A percentile compares a stretch with the other conserved stretches of the same genome.
These are phyloP conservation scores for Aphidoletes aphidimyza DNA, from an alignment of 2,888 invertebrate species.

Conservation along the genomic window DNA sequence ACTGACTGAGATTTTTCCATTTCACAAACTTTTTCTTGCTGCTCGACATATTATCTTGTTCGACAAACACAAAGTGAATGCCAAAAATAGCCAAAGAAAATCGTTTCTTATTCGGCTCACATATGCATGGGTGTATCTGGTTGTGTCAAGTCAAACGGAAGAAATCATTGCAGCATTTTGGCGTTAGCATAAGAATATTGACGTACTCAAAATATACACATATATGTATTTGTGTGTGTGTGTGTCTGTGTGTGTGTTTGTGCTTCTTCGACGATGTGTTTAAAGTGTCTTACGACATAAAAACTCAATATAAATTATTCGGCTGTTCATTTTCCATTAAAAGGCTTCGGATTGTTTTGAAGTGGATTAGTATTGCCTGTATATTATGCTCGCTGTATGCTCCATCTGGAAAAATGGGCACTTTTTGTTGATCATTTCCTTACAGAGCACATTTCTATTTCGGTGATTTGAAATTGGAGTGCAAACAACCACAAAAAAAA, in stretches of 20 bases:
- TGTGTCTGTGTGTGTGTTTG: too few species aligned
- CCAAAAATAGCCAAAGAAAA: slow-evolving; percentile 30
- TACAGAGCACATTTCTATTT: too few species aligned
- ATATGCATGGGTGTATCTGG: slow-evolving; percentile 28
- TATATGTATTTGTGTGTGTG: too few species aligned
- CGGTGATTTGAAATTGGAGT: neutral
- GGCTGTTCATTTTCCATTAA: neutral
- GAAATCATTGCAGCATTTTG: slow-evolving; percentile 22
- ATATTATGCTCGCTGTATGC: neutral
- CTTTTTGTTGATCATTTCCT: too few species aligned
- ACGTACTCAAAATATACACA: too few species aligned
- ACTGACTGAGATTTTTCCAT: slow-evolving; percentile 42
- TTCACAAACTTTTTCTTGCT: neutral
- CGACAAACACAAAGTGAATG: neutral
- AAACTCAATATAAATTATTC: slow-evolving; percentile 16
- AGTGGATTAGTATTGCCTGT: slow-evolving; percentile 9
- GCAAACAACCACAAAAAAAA: neutral
- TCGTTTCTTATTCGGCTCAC: neutral
- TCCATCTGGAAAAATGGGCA: too few species aligned
- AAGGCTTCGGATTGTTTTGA: neutral
- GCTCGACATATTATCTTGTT: neutral
- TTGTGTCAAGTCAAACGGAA: slow-evolving; percentile 19
- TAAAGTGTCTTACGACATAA: slow-evolving; percentile 13
- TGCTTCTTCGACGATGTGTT: too few species aligned
- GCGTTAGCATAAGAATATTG: neutral